A percentile compares a stretch with the other conserved stretches of the same genome.
phyloP scores from a whole-genome alignment of 2,797 vertebrate genomes.

The Pseudopleuronectes americanus region DNA sequence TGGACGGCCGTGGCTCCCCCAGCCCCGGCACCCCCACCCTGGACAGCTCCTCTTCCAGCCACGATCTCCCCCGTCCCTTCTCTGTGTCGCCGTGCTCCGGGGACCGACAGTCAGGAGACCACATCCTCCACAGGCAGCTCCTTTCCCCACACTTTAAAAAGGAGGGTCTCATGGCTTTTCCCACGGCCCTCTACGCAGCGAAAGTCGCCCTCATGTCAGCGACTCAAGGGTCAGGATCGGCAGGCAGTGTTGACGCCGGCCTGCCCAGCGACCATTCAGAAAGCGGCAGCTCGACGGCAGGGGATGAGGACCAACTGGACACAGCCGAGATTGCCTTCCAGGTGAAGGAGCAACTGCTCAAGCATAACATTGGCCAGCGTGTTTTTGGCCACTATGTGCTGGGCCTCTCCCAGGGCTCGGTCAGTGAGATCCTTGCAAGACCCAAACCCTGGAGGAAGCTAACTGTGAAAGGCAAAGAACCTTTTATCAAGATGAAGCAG shows the following conservation, averaged over 20 bases:
- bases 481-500: constrained; percentile 99
- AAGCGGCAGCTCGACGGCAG: constrained; percentile 73
- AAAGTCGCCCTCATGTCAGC: constrained; percentile 84
- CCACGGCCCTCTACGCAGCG: constrained; percentile 87
- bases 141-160: constrained; percentile 88
- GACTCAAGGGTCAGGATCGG: constrained; percentile 68
- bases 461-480: constrained; percentile 98
- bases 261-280: constrained; percentile 87
- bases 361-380: constrained; percentile 98
- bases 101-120: constrained; percentile 85
- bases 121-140: constrained; percentile 86
- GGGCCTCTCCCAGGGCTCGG: constrained; percentile 96
- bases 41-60: constrained; percentile 78
- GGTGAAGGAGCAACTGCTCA: constrained; percentile 98
- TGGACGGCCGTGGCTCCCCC: constrained; percentile 85
- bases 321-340: constrained; percentile 97
- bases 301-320: constrained; percentile 94
- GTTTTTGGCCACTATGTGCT: constrained; percentile 98
- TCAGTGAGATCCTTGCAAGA: constrained; percentile 97
- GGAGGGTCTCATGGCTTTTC: constrained; percentile 85
- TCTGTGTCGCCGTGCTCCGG: constrained; percentile 86
- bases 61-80: constrained; percentile 85
- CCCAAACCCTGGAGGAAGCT: constrained; percentile 99
- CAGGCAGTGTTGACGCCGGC: constrained; percentile 75
- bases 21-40: constrained; percentile 79